These are phyloP conservation scores for Aurelia aurita complex sp. Pacific DNA, from an alignment of 30 jellyfish, hydroid and myxozoan genomes.

Conservation along the genomic window DNA sequence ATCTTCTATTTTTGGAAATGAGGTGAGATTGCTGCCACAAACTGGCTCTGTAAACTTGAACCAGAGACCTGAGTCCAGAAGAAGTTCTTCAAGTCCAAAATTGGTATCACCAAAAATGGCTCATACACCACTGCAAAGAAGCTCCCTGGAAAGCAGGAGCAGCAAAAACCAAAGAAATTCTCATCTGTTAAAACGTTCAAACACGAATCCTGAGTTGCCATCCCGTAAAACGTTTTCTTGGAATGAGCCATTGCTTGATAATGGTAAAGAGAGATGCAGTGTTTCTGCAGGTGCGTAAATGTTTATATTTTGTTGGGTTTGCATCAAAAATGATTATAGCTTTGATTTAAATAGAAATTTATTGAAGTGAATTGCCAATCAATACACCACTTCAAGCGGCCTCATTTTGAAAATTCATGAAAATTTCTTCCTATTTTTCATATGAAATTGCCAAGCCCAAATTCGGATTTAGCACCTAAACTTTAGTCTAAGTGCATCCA, in stretches of 20 bases:
- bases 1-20: constrained; percentile 1
- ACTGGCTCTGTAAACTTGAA: background rate
- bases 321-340: no score
- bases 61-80: constrained; percentile 22
- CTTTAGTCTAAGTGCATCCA: no score
- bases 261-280: background rate
- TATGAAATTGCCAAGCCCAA: no score
- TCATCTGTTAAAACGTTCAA: constrained; percentile 7
- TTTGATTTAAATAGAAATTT: no score
- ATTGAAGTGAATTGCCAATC: no score
- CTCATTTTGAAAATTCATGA: no score
- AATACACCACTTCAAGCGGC: no score
- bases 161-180: background rate
- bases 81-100: constrained; percentile 4
- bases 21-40: constrained; percentile 1
- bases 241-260: constrained; percentile 2
- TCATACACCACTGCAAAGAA: background rate
- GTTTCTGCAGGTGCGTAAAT: constrained; percentile 5
- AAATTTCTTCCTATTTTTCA: no score
- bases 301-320: no score
- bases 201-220: constrained; percentile 25
- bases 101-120: constrained; percentile 1
- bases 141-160: background rate
- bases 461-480: no score
- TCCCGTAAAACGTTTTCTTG: constrained; percentile 1